Evolutionary conservation across 35 echinoderm and acorn worm species (phyloP).

Genomic region (Anneissia japonica): DNA sequence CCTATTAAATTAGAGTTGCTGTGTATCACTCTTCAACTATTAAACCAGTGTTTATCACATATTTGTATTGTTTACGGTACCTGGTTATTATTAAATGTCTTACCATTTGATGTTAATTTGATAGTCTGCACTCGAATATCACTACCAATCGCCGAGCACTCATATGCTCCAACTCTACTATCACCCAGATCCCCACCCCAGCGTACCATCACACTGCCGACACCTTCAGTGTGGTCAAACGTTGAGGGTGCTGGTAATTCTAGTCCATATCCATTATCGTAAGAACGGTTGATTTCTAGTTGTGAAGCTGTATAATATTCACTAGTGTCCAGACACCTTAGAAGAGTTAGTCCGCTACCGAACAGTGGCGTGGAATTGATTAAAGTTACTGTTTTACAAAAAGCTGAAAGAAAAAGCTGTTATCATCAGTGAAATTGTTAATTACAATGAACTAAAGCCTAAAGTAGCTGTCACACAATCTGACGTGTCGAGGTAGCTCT

Average conservation of each 20-base stretch:
- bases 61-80: too few species aligned
- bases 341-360: neutral
- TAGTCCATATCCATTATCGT: neutral
- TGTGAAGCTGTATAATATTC: neutral
- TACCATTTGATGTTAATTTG: neutral
- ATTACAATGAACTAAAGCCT: neutral
- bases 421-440: too few species aligned
- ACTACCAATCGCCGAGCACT: neutral
- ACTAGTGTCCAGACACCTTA: neutral
- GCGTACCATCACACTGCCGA: neutral
- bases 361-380: neutral
- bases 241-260: neutral
- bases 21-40: too few species aligned
- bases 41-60: too few species aligned
- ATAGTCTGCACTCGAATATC: neutral
- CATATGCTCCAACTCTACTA: neutral
- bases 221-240: neutral
- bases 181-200: neutral
- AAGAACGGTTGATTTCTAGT: neutral
- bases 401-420: too few species aligned
- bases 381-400: neutral
- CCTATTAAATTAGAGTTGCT: too few species aligned
- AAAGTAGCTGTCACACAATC: too few species aligned
- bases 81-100: too few species aligned
- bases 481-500: too few species aligned